Conservation (phyloP, 2,888 invertebrate genomes). For the Drosophila paranaensis region DNA sequence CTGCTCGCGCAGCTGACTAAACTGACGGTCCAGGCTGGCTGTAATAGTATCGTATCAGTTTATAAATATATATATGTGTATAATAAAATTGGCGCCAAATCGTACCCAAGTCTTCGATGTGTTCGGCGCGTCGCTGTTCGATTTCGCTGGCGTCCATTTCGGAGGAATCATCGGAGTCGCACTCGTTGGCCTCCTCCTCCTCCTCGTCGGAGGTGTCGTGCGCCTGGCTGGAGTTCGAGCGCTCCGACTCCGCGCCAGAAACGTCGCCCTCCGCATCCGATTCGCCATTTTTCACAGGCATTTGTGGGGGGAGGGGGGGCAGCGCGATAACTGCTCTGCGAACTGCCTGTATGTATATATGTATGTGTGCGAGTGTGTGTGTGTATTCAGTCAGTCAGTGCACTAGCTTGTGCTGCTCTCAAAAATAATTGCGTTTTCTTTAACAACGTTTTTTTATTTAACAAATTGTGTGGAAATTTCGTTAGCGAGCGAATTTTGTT, state of each 20-base stretch:
- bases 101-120: conserved; percentile 91
- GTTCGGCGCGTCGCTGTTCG: conserved; percentile 92
- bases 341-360: background rate
- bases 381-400: conserved; percentile 6
- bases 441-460: background rate
- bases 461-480: conserved; percentile 2
- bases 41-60: conserved; percentile 22
- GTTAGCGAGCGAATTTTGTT: conserved; percentile 38
- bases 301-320: conserved; percentile 69
- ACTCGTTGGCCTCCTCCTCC: conserved; percentile 90
- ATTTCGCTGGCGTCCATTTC: conserved; percentile 98
- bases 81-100: conserved; percentile 5
- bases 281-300: conserved; percentile 90
- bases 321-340: conserved; percentile 3
- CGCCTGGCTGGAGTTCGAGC: conserved; percentile 88
- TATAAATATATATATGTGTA: background rate
- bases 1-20: conserved; percentile 93
- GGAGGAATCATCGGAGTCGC: conserved; percentile 93
- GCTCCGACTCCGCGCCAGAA: conserved; percentile 90
- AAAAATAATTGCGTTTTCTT: background rate
- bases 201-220: conserved; percentile 88
- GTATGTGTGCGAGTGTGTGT: background rate
- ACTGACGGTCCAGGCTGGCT: conserved; percentile 95
- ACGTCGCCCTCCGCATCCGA: conserved; percentile 87
- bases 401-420: background rate